phyloP scores from a whole-genome alignment of 2,888 invertebrate species.

The Tenthredo notha region DNA sequence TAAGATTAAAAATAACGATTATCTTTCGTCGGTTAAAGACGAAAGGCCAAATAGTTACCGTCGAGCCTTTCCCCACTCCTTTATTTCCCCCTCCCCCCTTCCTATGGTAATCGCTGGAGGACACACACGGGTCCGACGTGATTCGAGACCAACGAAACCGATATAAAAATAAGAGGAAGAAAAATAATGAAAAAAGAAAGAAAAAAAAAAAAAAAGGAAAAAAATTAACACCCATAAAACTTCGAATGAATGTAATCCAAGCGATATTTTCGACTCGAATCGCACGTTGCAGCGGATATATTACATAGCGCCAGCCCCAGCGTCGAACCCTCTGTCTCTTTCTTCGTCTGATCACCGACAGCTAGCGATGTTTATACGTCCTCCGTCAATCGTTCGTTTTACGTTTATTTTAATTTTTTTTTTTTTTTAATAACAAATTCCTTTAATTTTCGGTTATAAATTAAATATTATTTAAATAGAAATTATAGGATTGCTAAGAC shows the following conservation, averaged over 20 bases:
- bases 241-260: background rate
- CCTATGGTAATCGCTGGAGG: conserved; percentile 1
- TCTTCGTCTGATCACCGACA: background rate
- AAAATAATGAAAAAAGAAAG: background rate
- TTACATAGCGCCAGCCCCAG: conserved; percentile 8
- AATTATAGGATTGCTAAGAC: background rate
- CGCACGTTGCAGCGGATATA: background rate
- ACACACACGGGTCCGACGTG: conserved; percentile 46
- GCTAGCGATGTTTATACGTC: background rate
- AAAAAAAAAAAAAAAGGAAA: background rate
- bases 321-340: background rate
- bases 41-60: conserved; percentile 34
- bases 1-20: conserved; percentile 1
- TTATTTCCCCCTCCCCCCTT: background rate
- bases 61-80: background rate
- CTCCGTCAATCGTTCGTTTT: background rate
- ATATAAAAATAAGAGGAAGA: background rate
- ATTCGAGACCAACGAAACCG: conserved; percentile 27
- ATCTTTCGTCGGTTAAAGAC: background rate
- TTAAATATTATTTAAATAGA: background rate
- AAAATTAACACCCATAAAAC: conserved; percentile 7
- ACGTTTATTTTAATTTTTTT: too few relatives aligned
- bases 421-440: background rate
- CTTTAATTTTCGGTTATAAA: background rate
- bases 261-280: conserved; percentile 24